phyloP scores from a whole-genome alignment of 2,888 invertebrate species.

The Linnaemya vulpina region DNA sequence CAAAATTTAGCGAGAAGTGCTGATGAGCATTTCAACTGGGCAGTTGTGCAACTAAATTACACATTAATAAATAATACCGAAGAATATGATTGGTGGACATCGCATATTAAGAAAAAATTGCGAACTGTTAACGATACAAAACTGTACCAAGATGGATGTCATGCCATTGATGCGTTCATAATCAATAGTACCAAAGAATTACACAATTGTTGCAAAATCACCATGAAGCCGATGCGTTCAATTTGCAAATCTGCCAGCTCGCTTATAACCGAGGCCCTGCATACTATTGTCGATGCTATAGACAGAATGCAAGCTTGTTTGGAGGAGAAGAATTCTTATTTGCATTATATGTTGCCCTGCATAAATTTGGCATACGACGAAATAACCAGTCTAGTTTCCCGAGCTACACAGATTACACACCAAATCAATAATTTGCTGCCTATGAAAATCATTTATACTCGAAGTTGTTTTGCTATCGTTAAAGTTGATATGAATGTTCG shows the following conservation, averaged over 20 bases:
- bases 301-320: conserved; percentile 77
- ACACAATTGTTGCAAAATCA: conserved; percentile 77
- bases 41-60: conserved; percentile 75
- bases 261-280: conserved; percentile 74
- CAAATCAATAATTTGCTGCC: conserved; percentile 75
- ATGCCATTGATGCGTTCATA: conserved; percentile 76
- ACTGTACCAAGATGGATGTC: conserved; percentile 74
- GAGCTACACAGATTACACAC: conserved; percentile 72
- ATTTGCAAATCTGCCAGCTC: conserved; percentile 75
- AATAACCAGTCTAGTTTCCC: conserved; percentile 73
- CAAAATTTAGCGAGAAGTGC: conserved; percentile 71
- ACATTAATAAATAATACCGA: conserved; percentile 76
- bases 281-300: conserved; percentile 74
- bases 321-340: conserved; percentile 75
- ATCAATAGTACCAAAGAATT: conserved; percentile 74
- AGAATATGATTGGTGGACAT: conserved; percentile 75
- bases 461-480: conserved; percentile 77
- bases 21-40: conserved; percentile 74
- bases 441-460: conserved; percentile 76
- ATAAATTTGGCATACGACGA: conserved; percentile 74
- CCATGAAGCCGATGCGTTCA: conserved; percentile 76
- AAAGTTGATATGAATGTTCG: conserved; percentile 75
- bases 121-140: conserved; percentile 74
- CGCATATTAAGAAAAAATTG: conserved; percentile 74
- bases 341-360: conserved; percentile 75